Conservation (phyloP, 2,888 invertebrate species). For the Drosophila nr. perissopoda region DNA sequence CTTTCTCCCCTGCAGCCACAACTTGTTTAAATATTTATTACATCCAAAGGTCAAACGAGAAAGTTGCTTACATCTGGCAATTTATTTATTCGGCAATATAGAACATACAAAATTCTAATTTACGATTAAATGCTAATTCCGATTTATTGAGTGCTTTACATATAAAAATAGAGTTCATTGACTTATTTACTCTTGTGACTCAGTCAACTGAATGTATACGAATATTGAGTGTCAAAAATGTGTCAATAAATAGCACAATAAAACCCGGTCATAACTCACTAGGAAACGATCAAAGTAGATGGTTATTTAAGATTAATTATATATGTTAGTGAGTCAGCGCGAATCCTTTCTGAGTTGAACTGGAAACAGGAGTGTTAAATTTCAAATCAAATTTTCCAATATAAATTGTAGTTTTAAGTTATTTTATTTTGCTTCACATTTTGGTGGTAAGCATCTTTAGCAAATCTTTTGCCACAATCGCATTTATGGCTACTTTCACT, state of each 20-base stretch:
- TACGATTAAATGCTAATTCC: constrained; percentile 2
- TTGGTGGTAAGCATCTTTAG: not conserved
- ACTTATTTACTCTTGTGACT: constrained; percentile 5
- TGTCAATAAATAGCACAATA: not conserved
- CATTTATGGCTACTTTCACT: constrained; percentile 5
- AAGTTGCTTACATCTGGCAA: constrained; percentile 32
- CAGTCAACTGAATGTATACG: not conserved
- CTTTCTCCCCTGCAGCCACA: not conserved
- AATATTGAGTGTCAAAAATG: not conserved
- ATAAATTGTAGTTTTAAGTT: not conserved
- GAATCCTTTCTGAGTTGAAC: not conserved
- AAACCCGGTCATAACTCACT: not conserved
- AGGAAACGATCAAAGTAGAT: not conserved
- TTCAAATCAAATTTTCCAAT: not conserved
- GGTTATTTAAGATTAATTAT: not conserved
- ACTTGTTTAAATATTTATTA: constrained; percentile 42
- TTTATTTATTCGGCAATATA: constrained; percentile 2
- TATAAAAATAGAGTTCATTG: constrained; percentile 4
- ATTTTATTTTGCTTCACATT: not conserved
- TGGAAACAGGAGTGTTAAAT: not conserved
- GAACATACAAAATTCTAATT: constrained; percentile 13
- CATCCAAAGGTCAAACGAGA: constrained; percentile 48
- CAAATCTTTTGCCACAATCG: not conserved
- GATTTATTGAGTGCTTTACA: not conserved
- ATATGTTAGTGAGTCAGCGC: not conserved